Percentiles rank a stretch among this genome's conserved stretches.
Evolutionary conservation across 2,797 vertebrate genomes (phyloP).

Genomic region (Buceros bicornis): DNA sequence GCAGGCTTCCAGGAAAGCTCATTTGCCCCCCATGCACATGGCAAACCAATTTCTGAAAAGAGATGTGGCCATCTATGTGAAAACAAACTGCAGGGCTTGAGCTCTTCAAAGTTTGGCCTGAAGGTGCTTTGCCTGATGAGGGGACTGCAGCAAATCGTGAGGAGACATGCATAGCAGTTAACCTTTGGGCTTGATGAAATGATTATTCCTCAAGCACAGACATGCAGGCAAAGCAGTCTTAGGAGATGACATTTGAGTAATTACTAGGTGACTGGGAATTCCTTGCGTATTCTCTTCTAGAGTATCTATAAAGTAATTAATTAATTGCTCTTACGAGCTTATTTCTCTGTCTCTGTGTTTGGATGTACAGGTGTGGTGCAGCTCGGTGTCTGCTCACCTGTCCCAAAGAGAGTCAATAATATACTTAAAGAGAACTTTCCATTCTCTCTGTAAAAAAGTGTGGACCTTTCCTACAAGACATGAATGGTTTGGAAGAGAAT

Average conservation of each 20-base stretch:
- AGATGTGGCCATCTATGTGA: not conserved
- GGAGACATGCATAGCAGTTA: not conserved
- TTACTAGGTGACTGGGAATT: not conserved
- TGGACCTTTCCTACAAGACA: not conserved
- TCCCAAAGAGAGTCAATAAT: not conserved
- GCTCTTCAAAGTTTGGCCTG: not conserved
- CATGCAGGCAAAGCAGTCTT: not conserved
- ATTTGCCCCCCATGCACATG: not conserved
- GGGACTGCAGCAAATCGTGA: not conserved
- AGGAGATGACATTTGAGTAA: not conserved
- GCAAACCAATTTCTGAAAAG: not conserved
- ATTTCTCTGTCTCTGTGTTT: not conserved
- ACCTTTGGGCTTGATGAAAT: not conserved
- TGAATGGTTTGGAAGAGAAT: not conserved
- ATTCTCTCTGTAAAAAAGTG: not conserved
- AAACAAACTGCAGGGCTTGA: not conserved
- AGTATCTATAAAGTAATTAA: not conserved
- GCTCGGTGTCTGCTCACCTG: not conserved
- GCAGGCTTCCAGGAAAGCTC: not conserved
- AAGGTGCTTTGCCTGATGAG: not conserved
- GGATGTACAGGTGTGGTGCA: not conserved
- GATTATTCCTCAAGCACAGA: not conserved
- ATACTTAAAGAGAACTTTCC: not conserved
- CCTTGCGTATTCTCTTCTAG: not conserved
- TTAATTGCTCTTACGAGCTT: not conserved